These are phyloP conservation scores for Antitype chi DNA, from an alignment of 2,888 invertebrate genomes.

Conservation along the genomic window DNA sequence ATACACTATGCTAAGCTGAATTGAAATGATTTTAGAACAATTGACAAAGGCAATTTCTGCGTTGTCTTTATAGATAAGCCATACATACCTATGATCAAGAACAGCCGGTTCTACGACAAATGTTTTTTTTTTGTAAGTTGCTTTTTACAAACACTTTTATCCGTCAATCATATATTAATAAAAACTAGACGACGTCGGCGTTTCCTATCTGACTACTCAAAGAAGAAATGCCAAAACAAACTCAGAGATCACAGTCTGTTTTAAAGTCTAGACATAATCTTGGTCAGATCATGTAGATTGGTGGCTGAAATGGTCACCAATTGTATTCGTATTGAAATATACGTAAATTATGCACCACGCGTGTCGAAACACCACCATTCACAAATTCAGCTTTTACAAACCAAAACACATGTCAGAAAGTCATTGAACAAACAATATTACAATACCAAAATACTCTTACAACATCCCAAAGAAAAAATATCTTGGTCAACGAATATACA, in stretches of 20 bases:
- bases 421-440: constrained; percentile 63
- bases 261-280: no score
- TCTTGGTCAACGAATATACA: constrained; percentile 72
- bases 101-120: background rate
- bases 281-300: no score
- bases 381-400: constrained; percentile 41
- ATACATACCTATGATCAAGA: background rate
- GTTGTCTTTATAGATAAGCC: background rate
- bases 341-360: constrained; percentile 33
- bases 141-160: no score
- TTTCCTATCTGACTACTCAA: no score
- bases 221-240: no score
- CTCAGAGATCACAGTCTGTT: no score
- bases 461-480: constrained; percentile 58
- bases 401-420: constrained; percentile 57
- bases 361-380: constrained; percentile 47
- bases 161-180: no score
- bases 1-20: background rate
- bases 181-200: no score
- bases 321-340: constrained; percentile 15
- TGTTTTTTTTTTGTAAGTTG: no score
- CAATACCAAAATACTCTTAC: constrained; percentile 65
- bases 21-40: background rate
- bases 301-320: no score
- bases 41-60: background rate